Conservation (phyloP, 2,888 invertebrate species). For the Nomada flava region DNA sequence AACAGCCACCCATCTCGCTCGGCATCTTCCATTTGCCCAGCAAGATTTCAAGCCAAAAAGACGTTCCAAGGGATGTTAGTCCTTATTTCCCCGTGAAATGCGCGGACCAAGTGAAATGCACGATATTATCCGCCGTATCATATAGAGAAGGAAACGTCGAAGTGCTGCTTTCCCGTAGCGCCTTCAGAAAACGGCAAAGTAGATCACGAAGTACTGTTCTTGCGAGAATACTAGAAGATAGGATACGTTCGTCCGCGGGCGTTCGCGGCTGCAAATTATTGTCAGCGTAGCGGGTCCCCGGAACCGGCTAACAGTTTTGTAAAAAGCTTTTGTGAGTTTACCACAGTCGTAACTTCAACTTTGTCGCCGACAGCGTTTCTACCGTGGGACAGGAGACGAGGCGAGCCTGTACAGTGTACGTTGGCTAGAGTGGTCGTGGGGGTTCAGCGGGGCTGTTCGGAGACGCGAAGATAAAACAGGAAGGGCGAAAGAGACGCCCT, state of each 20-base stretch:
- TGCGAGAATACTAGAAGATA: slow-evolving; percentile 57
- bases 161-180: not conserved
- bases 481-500: slow-evolving; percentile 64
- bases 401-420: slow-evolving; percentile 37
- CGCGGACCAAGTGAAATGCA: not conserved
- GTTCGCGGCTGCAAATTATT: slow-evolving; percentile 65
- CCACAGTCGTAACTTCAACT: slow-evolving; percentile 79
- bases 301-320: slow-evolving; percentile 77
- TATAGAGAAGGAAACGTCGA: not conserved
- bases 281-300: slow-evolving; percentile 46
- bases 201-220: slow-evolving; percentile 66
- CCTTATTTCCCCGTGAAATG: not conserved
- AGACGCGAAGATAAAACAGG: slow-evolving; percentile 63
- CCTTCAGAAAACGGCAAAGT: slow-evolving; percentile 26
- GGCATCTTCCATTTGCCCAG: not conserved
- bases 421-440: slow-evolving; percentile 36
- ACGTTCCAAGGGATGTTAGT: not conserved
- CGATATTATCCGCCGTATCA: not conserved
- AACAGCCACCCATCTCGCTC: not conserved
- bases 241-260: slow-evolving; percentile 53
- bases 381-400: slow-evolving; percentile 69
- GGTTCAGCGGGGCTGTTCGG: slow-evolving; percentile 40
- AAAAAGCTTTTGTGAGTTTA: slow-evolving; percentile 83
- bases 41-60: not conserved
- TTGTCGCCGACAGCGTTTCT: slow-evolving; percentile 74